These are phyloP conservation scores for Potamarius usumacintae DNA, from an alignment of 2,113 vertebrate genomes.

Conservation along the genomic window DNA sequence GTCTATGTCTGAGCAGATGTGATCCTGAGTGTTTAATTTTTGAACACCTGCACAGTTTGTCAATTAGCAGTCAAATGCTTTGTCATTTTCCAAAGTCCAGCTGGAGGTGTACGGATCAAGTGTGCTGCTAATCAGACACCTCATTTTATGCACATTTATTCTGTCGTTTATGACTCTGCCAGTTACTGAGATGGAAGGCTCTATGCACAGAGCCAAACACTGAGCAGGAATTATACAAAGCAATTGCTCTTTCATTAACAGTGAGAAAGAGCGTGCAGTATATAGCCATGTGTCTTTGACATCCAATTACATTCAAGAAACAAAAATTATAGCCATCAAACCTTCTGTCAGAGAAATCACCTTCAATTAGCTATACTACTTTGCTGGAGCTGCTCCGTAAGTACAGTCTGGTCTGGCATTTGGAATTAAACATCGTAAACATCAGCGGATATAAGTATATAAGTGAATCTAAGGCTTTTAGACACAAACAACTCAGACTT, in stretches of 20 bases:
- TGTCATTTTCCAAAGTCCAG: conserved; percentile 20
- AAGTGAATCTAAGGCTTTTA: conserved; percentile 3
- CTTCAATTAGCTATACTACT: neutral
- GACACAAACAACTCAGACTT: neutral
- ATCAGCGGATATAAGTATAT: neutral
- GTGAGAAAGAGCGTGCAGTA: neutral
- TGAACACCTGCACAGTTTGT: conserved; percentile 40
- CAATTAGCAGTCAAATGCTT: neutral
- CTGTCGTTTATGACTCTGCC: neutral
- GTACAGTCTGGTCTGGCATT: neutral
- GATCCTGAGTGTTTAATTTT: conserved; percentile 47
- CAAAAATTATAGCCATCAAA: neutral
- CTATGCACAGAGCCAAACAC: neutral
- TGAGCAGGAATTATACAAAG: no score
- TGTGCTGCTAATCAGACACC: conserved; percentile 33
- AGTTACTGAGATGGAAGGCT: neutral
- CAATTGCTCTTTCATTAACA: neutral
- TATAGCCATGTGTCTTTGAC: neutral
- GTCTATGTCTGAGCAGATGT: conserved; percentile 41
- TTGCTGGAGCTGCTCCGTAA: neutral
- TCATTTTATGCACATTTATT: neutral
- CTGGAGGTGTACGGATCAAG: conserved; percentile 42
- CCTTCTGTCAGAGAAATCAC: neutral
- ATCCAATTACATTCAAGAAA: neutral
- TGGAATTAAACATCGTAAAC: neutral